Conservation (phyloP, 1,140 invertebrate genomes). For the Papilio xuthus region DNA sequence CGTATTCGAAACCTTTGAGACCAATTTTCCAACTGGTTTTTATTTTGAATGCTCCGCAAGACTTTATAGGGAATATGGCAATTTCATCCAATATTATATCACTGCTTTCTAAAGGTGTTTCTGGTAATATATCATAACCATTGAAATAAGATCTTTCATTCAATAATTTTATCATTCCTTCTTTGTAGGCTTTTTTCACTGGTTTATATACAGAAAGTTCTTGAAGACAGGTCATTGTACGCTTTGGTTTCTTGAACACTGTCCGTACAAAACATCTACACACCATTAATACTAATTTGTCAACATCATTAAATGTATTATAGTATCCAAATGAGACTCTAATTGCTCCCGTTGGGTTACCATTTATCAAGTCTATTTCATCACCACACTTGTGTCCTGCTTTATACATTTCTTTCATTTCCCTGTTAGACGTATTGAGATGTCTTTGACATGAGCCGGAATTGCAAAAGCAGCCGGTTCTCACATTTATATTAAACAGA, state of each 20-base stretch:
- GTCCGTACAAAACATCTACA: conserved; percentile 84
- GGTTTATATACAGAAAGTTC: conserved; percentile 34
- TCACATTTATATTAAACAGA: conserved; percentile 91
- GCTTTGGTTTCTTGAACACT: conserved; percentile 52
- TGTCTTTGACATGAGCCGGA: conserved; percentile 96
- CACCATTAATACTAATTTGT: conserved; percentile 89
- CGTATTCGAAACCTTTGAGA: conserved; percentile 90
- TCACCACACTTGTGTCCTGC: conserved; percentile 97
- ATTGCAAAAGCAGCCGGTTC: conserved; percentile 98
- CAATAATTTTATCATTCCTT: conserved; percentile 38
- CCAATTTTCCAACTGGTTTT: conserved; percentile 86
- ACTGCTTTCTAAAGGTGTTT: conserved; percentile 39
- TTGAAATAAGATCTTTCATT: conserved; percentile 39
- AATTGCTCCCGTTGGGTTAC: conserved; percentile 94
- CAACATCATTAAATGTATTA: conserved; percentile 88
- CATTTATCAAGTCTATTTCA: conserved; percentile 93
- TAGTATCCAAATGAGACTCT: conserved; percentile 97
- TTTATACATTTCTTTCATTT: conserved; percentile 90
- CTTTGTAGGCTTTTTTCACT: conserved; percentile 37
- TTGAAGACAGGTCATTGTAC: conserved; percentile 47
- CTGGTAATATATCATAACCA: conserved; percentile 31
- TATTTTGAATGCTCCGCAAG: conserved; percentile 91
- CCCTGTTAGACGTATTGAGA: conserved; percentile 85
- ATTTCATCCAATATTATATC: conserved; percentile 83
- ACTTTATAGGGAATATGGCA: conserved; percentile 96